phyloP scores from a whole-genome alignment of 2,113 vertebrate genomes.

The Boulengeromyrus knoepffleri region DNA sequence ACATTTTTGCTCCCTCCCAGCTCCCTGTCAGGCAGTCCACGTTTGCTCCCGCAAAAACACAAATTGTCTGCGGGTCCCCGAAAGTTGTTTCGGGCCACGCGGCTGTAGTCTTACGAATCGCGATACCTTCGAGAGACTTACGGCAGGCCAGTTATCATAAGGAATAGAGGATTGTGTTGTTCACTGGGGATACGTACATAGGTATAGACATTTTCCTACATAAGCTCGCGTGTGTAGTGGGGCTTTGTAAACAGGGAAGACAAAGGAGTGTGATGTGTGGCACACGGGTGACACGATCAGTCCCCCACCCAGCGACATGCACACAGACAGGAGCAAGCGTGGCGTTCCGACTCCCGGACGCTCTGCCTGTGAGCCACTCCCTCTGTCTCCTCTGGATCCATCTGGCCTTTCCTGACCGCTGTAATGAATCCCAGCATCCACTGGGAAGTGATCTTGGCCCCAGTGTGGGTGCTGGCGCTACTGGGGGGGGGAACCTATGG shows the following conservation, averaged over 20 bases:
- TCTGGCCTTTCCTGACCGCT: slow-evolving; percentile 20
- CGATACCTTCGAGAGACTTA: neutral
- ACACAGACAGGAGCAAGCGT: neutral
- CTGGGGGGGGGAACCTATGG: slow-evolving; percentile 43
- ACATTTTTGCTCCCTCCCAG: too few relatives aligned
- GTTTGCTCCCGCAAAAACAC: neutral
- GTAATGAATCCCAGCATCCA: slow-evolving; percentile 58
- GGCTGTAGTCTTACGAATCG: too few relatives aligned
- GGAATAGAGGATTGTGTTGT: neutral
- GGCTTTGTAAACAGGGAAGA: neutral
- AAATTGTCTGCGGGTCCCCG: neutral
- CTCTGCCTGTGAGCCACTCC: slow-evolving; percentile 12
- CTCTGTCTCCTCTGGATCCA: slow-evolving; percentile 11
- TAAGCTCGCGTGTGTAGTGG: neutral
- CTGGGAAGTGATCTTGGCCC: slow-evolving; percentile 60
- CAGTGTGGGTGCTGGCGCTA: slow-evolving; percentile 39
- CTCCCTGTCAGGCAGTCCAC: neutral
- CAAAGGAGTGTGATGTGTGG: neutral
- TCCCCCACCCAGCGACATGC: neutral
- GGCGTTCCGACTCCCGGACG: slow-evolving; percentile 12
- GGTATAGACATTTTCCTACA: neutral
- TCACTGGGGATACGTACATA: neutral
- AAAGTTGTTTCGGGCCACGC: neutral
- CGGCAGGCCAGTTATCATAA: neutral
- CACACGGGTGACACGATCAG: neutral